phyloP scores from a whole-genome alignment of 2,888 invertebrate species.

The Girardia tigrina region DNA sequence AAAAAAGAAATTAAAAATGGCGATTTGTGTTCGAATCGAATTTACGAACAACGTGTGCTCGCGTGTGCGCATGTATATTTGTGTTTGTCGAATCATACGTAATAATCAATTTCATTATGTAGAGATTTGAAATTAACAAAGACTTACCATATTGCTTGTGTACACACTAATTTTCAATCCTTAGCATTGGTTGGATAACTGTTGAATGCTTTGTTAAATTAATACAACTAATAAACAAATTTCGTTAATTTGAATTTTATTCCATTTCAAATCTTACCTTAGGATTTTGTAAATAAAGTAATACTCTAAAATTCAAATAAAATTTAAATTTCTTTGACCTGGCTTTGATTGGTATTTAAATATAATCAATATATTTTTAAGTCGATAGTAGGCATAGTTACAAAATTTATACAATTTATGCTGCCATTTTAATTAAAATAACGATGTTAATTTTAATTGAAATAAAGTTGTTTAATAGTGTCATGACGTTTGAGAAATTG shows the following conservation, averaged over 20 bases:
- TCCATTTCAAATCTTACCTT: neutral
- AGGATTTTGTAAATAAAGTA: neutral
- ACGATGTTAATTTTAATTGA: neutral
- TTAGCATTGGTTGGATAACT: slow-evolving; percentile 6
- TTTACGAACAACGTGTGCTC: no score
- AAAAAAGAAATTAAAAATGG: neutral
- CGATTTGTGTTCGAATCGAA: no score
- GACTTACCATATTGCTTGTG: neutral
- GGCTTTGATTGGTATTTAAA: slow-evolving; percentile 9
- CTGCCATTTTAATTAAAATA: slow-evolving; percentile 14
- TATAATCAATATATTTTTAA: neutral
- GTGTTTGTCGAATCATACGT: slow-evolving; percentile 10
- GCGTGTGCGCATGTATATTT: no score
- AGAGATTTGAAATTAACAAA: neutral
- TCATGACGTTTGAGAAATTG: no score
- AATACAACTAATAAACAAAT: neutral
- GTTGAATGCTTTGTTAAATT: neutral
- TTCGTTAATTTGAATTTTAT: neutral
- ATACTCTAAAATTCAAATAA: slow-evolving; percentile 10
- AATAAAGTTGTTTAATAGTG: no score
- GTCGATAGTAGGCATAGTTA: neutral
- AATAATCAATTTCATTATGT: neutral
- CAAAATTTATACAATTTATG: neutral
- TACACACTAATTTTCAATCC: slow-evolving; percentile 18
- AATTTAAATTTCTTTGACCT: neutral